These are phyloP conservation scores for Diorhabda elongata DNA, from an alignment of 1,140 invertebrate species.

Conservation along the genomic window DNA sequence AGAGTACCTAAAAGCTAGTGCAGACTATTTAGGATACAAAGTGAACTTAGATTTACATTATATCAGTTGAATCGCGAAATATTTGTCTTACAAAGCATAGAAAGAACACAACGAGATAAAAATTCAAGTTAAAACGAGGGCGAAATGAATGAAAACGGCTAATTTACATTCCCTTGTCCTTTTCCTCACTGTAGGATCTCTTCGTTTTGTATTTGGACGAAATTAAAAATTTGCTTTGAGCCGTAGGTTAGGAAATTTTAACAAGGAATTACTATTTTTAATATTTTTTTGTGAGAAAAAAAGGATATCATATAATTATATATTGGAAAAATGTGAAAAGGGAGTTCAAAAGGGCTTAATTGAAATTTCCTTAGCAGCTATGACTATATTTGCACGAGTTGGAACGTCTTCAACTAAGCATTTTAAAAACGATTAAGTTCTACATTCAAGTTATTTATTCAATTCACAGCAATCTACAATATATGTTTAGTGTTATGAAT, in stretches of 20 bases:
- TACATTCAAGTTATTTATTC: too few relatives aligned
- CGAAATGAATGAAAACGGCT: constrained; percentile 42
- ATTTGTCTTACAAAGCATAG: constrained; percentile 33
- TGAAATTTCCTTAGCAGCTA: too few relatives aligned
- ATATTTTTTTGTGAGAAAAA: too few relatives aligned
- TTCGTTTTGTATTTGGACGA: constrained; percentile 4
- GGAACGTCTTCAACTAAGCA: too few relatives aligned
- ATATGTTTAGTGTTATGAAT: too few relatives aligned
- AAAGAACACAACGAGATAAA: constrained; percentile 30
- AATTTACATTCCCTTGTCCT: constrained; percentile 40
- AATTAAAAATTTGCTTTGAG: constrained; percentile 7
- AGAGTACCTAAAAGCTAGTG: constrained; percentile 12
- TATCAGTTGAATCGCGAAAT: constrained; percentile 31
- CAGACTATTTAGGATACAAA: constrained; percentile 28
- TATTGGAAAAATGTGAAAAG: too few relatives aligned
- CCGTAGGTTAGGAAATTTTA: neutral
- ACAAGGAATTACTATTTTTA: too few relatives aligned
- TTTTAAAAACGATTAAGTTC: too few relatives aligned
- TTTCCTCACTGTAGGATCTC: constrained; percentile 16
- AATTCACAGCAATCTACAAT: too few relatives aligned
- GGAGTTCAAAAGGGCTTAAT: too few relatives aligned
- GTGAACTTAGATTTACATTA: constrained; percentile 35
- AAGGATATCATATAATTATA: too few relatives aligned
- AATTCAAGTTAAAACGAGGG: constrained; percentile 36
- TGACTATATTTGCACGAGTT: too few relatives aligned